Conservation (phyloP, 2,113 vertebrate genomes). For the Triplophysa tibetana region DNA sequence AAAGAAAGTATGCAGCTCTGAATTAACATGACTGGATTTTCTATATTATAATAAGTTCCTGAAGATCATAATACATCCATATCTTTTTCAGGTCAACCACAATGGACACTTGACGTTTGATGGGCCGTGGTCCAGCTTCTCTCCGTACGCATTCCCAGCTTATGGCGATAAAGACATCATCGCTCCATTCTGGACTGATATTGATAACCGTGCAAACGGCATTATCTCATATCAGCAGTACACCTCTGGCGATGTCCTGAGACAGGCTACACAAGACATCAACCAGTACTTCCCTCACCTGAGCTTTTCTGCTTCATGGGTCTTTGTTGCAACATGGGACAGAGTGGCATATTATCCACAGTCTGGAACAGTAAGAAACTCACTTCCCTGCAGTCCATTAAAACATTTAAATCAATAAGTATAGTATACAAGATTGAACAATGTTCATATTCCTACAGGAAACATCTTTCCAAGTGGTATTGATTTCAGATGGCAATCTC, state of each 20-base stretch:
- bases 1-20: background rate
- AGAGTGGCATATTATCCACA: conserved; percentile 53
- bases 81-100: conserved; percentile 43
- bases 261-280: conserved; percentile 44
- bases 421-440: background rate
- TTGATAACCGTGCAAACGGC: conserved; percentile 48
- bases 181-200: conserved; percentile 57
- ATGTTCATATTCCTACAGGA: conserved; percentile 33
- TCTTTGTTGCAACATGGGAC: conserved; percentile 67
- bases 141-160: conserved; percentile 37
- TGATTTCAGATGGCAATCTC: conserved; percentile 49
- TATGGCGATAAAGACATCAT: conserved; percentile 30
- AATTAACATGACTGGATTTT: background rate
- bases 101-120: conserved; percentile 51
- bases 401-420: background rate
- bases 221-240: conserved; percentile 57
- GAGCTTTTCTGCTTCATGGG: conserved; percentile 15
- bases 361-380: conserved; percentile 43
- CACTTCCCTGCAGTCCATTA: background rate
- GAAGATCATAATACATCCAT: background rate
- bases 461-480: conserved; percentile 61
- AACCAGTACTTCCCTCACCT: conserved; percentile 31
- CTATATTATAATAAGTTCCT: background rate
- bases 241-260: fast-evolving
- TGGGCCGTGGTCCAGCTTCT: background rate